Evolutionary conservation across 1,140 invertebrate species (phyloP).

Genomic region (Trichoplusia ni): DNA sequence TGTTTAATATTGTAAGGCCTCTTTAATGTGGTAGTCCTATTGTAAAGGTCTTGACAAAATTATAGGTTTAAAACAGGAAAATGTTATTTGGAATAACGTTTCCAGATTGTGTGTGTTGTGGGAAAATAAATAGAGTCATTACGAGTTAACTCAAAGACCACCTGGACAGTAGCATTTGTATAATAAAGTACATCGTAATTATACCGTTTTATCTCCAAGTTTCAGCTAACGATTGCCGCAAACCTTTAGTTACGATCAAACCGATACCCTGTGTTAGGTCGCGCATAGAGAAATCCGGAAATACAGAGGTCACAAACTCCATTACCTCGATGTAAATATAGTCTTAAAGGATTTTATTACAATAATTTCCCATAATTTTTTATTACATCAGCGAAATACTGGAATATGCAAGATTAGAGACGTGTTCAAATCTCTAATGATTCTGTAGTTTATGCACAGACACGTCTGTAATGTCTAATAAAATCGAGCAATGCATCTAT

Average conservation of each 20-base stretch:
- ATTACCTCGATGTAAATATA: too few relatives aligned
- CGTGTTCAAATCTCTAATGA: background rate
- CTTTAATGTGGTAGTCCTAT: slow-evolving; percentile 21
- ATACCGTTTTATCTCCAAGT: too few relatives aligned
- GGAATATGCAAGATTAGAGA: background rate
- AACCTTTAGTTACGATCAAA: too few relatives aligned
- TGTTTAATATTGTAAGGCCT: slow-evolving; percentile 33
- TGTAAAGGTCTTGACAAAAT: slow-evolving; percentile 52
- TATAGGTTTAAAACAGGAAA: slow-evolving; percentile 57
- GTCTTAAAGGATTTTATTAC: too few relatives aligned
- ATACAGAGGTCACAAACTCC: too few relatives aligned
- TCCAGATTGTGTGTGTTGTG: slow-evolving; percentile 37
- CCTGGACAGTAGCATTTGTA: background rate
- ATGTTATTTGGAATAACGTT: slow-evolving; percentile 50
- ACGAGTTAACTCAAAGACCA: slow-evolving; percentile 17
- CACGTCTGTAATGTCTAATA: background rate
- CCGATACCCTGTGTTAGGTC: too few relatives aligned
- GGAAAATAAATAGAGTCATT: slow-evolving; percentile 41
- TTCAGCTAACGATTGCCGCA: too few relatives aligned
- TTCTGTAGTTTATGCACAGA: background rate
- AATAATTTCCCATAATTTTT: background rate
- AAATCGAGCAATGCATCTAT: too few relatives aligned
- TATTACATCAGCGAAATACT: background rate
- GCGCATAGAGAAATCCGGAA: too few relatives aligned
- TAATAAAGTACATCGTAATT: too few relatives aligned